Conservation (phyloP, 2,888 invertebrate genomes). For the Rhogogaster chlorosoma region DNA sequence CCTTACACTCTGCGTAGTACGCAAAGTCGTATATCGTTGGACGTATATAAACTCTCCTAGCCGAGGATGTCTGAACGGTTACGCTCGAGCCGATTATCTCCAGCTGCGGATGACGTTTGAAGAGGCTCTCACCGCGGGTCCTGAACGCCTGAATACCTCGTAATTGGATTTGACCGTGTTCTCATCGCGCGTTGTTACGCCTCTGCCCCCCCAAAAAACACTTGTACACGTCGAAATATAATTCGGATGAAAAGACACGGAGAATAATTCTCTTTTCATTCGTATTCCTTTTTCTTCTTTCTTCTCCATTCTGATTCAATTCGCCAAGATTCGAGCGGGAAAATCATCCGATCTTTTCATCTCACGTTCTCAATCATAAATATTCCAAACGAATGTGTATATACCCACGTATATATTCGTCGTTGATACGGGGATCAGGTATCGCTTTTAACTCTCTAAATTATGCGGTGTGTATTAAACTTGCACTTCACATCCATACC, state of each 20-base stretch:
- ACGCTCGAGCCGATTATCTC: slow-evolving; percentile 65
- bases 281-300: neutral
- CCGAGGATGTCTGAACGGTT: slow-evolving; percentile 29
- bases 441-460: slow-evolving; percentile 6
- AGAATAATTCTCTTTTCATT: neutral
- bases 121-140: slow-evolving; percentile 58
- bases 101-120: slow-evolving; percentile 72
- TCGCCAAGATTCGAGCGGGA: no score
- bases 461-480: slow-evolving; percentile 27
- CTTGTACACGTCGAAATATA: slow-evolving; percentile 10
- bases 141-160: slow-evolving; percentile 44
- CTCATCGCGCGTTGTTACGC: neutral
- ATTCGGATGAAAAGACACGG: neutral
- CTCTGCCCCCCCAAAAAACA: neutral
- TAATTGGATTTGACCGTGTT: slow-evolving; percentile 48
- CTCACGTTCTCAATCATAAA: no score
- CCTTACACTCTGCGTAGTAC: neutral
- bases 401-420: neutral
- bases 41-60: neutral
- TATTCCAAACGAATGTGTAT: neutral
- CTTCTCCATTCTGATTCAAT: no score
- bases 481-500: slow-evolving; percentile 40
- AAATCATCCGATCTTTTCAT: no score
- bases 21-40: neutral
- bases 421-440: neutral